These are phyloP conservation scores for Hylaea fasciaria DNA, from an alignment of 2,888 invertebrate genomes.

Conservation along the genomic window DNA sequence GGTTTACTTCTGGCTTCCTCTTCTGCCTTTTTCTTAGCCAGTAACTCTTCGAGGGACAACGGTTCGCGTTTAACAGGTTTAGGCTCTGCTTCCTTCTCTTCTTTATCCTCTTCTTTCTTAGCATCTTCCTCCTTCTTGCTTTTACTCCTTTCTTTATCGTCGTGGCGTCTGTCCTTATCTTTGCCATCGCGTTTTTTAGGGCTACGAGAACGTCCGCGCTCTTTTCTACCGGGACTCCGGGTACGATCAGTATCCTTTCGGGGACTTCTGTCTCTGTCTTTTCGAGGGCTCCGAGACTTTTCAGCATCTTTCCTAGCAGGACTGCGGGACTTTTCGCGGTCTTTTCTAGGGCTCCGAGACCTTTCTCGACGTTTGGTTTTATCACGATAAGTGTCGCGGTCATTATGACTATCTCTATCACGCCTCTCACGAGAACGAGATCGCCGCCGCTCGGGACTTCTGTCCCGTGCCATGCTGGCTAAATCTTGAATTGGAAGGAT, in stretches of 20 bases:
- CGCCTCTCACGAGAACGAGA: slow-evolving; percentile 77
- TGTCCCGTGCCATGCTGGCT: slow-evolving; percentile 70
- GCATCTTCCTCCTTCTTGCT: slow-evolving; percentile 68
- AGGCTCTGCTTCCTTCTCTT: slow-evolving; percentile 67
- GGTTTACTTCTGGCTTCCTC: slow-evolving; percentile 98
- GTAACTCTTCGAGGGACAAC: slow-evolving; percentile 96
- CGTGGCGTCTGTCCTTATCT: slow-evolving; percentile 68
- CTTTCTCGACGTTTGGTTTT: slow-evolving; percentile 73
- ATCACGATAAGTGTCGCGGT: slow-evolving; percentile 73
- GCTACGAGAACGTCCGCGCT: slow-evolving; percentile 68
- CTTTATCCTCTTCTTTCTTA: slow-evolving; percentile 69
- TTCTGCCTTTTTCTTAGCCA: slow-evolving; percentile 98
- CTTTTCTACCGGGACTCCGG: slow-evolving; percentile 60
- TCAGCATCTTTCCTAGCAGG: slow-evolving; percentile 67
- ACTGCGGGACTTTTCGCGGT: slow-evolving; percentile 65
- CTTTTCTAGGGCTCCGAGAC: slow-evolving; percentile 71
- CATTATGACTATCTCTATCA: slow-evolving; percentile 76
- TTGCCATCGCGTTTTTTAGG: slow-evolving; percentile 75
- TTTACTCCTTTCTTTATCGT: slow-evolving; percentile 77
- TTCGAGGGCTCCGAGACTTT: slow-evolving; percentile 47
- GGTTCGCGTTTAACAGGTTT: slow-evolving; percentile 88
- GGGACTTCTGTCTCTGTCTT: slow-evolving; percentile 45
- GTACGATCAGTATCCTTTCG: slow-evolving; percentile 42
- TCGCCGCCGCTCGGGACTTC: slow-evolving; percentile 73
- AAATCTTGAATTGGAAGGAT: not conserved